These are phyloP conservation scores for Parapristionchus giblindavisi DNA, from an alignment of 2,888 invertebrate genomes.

Conservation along the genomic window DNA sequence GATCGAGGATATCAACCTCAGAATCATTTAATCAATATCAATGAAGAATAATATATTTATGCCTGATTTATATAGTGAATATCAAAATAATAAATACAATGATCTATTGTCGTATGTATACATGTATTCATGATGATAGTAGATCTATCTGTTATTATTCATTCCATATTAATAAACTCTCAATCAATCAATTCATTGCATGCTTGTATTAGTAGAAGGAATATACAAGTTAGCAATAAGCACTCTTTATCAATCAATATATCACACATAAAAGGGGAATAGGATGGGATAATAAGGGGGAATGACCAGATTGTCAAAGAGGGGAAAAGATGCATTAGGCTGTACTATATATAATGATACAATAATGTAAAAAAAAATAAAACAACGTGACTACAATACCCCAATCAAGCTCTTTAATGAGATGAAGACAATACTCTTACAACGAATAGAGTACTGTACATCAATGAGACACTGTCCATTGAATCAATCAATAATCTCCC, in stretches of 20 bases:
- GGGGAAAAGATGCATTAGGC: not conserved
- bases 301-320: constrained; percentile 22
- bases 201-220: no score
- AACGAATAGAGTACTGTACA: no score
- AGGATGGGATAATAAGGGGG: not conserved
- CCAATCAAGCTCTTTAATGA: constrained; percentile 27
- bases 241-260: constrained; percentile 23
- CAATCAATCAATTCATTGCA: constrained; percentile 5
- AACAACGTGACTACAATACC: constrained; percentile 26
- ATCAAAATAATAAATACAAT: constrained; percentile 6
- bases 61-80: not conserved
- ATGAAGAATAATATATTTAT: not conserved
- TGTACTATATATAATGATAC: no score
- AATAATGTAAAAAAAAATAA: not conserved
- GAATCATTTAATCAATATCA: not conserved
- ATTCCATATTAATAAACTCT: constrained; percentile 1
- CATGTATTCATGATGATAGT: not conserved
- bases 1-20: not conserved
- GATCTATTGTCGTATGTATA: not conserved
- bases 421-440: constrained; percentile 2
- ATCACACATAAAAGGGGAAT: not conserved
- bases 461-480: no score
- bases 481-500: no score
- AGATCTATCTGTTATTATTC: not conserved
- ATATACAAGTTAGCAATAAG: constrained; percentile 10